Evolutionary conservation across 2,888 invertebrate genomes (phyloP), one percentile per base, ranked within the genome.

Genomic region (Harpagoxenus sublaevis): DNA sequence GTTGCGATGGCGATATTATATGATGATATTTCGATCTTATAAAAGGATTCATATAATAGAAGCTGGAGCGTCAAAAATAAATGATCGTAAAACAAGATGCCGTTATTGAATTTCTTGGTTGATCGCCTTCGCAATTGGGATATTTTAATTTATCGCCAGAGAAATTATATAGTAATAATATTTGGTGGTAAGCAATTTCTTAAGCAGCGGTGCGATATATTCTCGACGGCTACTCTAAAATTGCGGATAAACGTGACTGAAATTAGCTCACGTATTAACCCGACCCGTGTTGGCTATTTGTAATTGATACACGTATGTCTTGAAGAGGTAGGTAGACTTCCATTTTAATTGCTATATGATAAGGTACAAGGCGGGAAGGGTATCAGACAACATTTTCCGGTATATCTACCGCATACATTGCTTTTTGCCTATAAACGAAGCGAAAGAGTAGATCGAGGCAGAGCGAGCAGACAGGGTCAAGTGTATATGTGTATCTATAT

Each of bases 231-330:
- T 62, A 12, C 48, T 81, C 31, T 73, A 81, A 81, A 81, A 81
- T 39, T 48, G 79, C 60, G 39, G 60, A 79, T 79, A 79, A 79
- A 60, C 39, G 48, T 48, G 45, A 45, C 18, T 74, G 39, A 74
- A 81, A 81, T 73, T 81, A 81, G 79, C 79, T 81, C 79, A 73
- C 79, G 79, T 81, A 73, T 81, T 81, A 81, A 73, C 73, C 60
- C 48, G 74, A 79, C 35, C 39, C 5, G 15, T 28, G 60, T 60
- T 35, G 28, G 48, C 74, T 60, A 71, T 79, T 81, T 73, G 79
- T 81, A 81, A 81, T 79, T 74, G 74, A 81, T 81, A 81, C 74
- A 51, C 79, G 60, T 73, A 60, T 28, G 74, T 81, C 74, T 73
- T 39, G 74, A 12, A 57, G 57, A 28, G 45, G 60, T 60, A 60